Evolutionary conservation across 1,140 invertebrate species (phyloP).

Genomic region (Adelges cooleyi): DNA sequence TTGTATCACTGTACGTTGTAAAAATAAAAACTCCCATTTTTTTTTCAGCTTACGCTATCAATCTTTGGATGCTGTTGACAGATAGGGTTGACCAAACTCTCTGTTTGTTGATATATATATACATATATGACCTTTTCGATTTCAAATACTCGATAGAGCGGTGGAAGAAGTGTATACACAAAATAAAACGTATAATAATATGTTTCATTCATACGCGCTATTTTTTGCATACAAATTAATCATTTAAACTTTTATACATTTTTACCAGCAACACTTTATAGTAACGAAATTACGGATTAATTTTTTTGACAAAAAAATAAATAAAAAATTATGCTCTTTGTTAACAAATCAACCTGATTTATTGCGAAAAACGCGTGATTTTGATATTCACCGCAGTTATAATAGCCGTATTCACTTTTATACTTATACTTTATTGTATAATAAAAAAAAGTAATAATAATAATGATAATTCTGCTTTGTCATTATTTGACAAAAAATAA

Average conservation of each 20-base stretch:
- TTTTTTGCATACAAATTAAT: neutral
- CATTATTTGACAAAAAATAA: no score
- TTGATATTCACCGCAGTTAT: no score
- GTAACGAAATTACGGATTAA: no score
- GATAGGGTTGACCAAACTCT: neutral
- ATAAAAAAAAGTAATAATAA: no score
- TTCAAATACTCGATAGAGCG: neutral
- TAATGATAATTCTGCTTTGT: no score
- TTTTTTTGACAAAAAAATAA: no score
- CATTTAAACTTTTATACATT: no score
- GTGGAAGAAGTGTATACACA: neutral
- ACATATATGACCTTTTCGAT: neutral
- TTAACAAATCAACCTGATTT: neutral
- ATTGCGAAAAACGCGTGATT: neutral
- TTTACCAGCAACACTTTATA: neutral
- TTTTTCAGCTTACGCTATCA: neutral
- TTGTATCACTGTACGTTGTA: neutral
- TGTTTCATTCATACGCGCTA: neutral
- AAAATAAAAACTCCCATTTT: constrained; percentile 11
- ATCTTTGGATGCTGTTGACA: constrained; percentile 11
- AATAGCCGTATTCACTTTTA: no score
- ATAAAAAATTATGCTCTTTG: neutral
- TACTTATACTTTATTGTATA: no score
- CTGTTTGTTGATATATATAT: neutral
- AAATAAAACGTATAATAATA: no score